A percentile compares a stretch with the other conserved stretches of the same genome.
phyloP scores from a whole-genome alignment of 2,113 vertebrate genomes.

The Larimichthys crocea region DNA sequence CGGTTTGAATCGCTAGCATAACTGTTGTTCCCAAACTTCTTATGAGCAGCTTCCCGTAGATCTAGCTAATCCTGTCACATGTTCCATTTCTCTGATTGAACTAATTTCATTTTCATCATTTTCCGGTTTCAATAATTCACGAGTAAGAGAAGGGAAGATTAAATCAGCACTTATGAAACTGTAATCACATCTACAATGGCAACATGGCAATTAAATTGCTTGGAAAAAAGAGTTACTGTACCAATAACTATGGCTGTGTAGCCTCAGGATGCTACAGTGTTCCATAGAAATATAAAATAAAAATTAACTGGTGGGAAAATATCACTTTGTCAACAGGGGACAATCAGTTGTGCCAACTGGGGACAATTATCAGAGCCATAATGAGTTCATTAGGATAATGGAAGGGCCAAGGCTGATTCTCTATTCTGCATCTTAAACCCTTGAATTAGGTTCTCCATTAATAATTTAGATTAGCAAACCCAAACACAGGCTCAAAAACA shows the following conservation, averaged over 20 bases:
- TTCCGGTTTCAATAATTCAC: conserved; percentile 33
- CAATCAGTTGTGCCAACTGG: conserved; percentile 64
- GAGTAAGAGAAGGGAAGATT: conserved; percentile 9
- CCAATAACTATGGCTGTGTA: conserved; percentile 26
- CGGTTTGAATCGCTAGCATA: conserved; percentile 33
- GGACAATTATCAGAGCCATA: conserved; percentile 74
- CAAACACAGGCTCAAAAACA: conserved; percentile 52
- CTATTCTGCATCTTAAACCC: conserved; percentile 68
- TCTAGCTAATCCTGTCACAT: conserved; percentile 51
- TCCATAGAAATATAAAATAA: conserved; percentile 25
- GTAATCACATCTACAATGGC: conserved; percentile 39
- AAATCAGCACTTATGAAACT: conserved; percentile 37
- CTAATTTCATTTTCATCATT: conserved; percentile 29
- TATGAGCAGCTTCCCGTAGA: conserved; percentile 41
- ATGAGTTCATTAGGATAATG: conserved; percentile 79
- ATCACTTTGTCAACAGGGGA: conserved; percentile 60
- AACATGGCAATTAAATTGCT: conserved; percentile 23
- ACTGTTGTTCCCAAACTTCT: conserved; percentile 35
- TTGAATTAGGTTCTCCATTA: conserved; percentile 58
- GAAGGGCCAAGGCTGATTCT: conserved; percentile 67
- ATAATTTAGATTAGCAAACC: conserved; percentile 72
- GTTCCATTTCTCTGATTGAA: conserved; percentile 26
- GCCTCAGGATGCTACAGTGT: conserved; percentile 6
- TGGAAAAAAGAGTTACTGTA: conserved; percentile 24
- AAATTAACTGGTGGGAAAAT: conserved; percentile 58